Conservation (phyloP, 64 coral and sea anemone species). For the Pocillopora verrucosa region DNA sequence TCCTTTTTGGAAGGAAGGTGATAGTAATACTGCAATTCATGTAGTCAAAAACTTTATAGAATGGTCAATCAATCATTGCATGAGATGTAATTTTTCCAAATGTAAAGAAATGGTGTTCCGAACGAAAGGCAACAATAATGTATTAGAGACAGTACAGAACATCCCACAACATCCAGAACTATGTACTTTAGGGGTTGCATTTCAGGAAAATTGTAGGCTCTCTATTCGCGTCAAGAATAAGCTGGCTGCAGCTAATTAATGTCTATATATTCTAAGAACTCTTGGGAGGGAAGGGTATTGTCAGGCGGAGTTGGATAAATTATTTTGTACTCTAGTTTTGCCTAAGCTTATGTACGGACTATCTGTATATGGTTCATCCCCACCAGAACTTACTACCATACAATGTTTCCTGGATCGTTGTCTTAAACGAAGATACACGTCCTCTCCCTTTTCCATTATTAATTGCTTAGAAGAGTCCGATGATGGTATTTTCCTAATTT, state of each 20-base stretch:
- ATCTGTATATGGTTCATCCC: slow-evolving; percentile 29
- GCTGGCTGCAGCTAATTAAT: slow-evolving; percentile 22
- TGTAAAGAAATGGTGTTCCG: slow-evolving; percentile 21
- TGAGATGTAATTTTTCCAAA: slow-evolving; percentile 16
- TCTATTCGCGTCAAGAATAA: slow-evolving; percentile 2
- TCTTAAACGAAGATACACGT: slow-evolving; percentile 26
- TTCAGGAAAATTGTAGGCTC: slow-evolving; percentile 20
- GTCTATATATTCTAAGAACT: slow-evolving; percentile 17
- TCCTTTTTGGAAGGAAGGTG: slow-evolving; percentile 10
- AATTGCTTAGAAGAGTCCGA: no score
- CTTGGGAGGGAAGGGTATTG: not conserved
- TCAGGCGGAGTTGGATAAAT: slow-evolving; percentile 26
- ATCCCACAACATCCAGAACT: slow-evolving; percentile 19
- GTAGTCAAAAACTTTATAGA: not conserved
- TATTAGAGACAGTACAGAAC: slow-evolving; percentile 21
- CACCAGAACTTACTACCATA: slow-evolving; percentile 26
- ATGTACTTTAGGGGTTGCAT: slow-evolving; percentile 24
- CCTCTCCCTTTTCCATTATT: slow-evolving; percentile 13
- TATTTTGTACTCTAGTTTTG: slow-evolving; percentile 18
- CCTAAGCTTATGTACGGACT: slow-evolving; percentile 2
- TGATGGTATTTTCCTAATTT: no score
- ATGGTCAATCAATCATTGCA: slow-evolving; percentile 20
- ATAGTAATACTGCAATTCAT: slow-evolving; percentile 6
- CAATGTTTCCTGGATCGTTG: slow-evolving; percentile 29
- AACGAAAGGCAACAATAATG: not conserved